These are phyloP conservation scores for Colius striatus DNA, from an alignment of 2,113 vertebrate genomes.

Conservation along the genomic window DNA sequence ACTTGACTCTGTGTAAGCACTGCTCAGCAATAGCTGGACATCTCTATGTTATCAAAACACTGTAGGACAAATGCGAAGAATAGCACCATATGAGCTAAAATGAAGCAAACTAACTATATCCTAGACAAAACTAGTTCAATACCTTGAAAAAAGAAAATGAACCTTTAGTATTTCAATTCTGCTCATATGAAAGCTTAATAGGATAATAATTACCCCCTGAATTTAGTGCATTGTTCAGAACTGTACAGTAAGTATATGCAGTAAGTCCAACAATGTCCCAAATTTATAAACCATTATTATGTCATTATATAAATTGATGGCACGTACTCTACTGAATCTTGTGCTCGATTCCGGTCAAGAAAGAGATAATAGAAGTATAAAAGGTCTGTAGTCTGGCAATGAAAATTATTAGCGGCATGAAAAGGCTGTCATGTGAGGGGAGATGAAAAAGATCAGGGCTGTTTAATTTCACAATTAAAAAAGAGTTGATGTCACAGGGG, in stretches of 20 bases:
- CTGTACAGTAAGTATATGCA: background rate
- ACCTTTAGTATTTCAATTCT: background rate
- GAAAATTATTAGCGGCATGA: background rate
- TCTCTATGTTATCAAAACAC: background rate
- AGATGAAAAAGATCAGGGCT: background rate
- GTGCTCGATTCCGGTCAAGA: background rate
- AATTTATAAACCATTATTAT: slow-evolving; percentile 23
- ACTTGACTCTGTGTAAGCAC: background rate
- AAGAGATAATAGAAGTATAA: background rate
- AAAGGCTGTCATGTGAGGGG: background rate
- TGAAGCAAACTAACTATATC: background rate
- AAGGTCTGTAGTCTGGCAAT: background rate
- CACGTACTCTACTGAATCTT: background rate
- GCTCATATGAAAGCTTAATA: background rate
- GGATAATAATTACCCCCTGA: background rate
- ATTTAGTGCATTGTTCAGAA: background rate
- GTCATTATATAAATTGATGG: slow-evolving; percentile 39
- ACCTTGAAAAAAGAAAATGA: background rate
- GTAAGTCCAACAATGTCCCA: background rate
- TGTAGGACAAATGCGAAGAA: background rate
- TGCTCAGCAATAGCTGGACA: background rate
- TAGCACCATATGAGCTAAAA: rapidly evolving
- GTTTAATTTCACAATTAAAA: slow-evolving; percentile 19
- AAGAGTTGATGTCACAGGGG: background rate
- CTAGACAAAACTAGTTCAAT: background rate